These are phyloP conservation scores for Anthoptus insignis DNA, from an alignment of 2,888 invertebrate species.

Conservation along the genomic window DNA sequence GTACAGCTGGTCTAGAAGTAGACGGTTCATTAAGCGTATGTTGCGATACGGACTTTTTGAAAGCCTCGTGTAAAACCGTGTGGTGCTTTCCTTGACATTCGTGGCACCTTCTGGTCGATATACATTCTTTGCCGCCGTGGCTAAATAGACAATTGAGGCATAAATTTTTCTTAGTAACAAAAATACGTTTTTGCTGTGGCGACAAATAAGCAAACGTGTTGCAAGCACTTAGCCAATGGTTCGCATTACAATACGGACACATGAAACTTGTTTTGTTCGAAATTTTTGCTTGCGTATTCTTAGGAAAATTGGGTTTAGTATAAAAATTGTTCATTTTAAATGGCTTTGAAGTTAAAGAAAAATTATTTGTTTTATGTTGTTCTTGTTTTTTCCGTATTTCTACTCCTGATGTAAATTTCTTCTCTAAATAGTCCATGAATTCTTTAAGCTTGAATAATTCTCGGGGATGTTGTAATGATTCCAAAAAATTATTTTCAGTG, in stretches of 20 bases:
- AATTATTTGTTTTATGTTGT: conserved; percentile 3
- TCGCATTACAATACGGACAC: conserved; percentile 15
- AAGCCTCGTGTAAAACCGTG: conserved; percentile 18
- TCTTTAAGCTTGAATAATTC: conserved; percentile 9
- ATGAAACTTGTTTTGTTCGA: background rate
- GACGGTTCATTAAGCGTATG: background rate
- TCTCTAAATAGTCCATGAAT: conserved; percentile 17
- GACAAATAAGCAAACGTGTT: conserved; percentile 15
- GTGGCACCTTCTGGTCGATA: conserved; percentile 14
- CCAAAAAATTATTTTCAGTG: conserved; percentile 11
- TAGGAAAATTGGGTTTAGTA: background rate
- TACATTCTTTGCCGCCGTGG: conserved; percentile 11
- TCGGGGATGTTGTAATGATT: conserved; percentile 6
- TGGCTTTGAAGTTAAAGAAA: background rate
- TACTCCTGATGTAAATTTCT: conserved; percentile 13
- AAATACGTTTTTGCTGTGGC: conserved; percentile 11
- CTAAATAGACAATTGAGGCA: conserved; percentile 14
- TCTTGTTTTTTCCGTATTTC: conserved; percentile 19
- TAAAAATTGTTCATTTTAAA: background rate
- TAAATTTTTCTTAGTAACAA: conserved; percentile 5
- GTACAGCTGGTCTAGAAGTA: background rate
- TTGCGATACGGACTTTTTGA: conserved; percentile 6
- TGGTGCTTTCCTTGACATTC: conserved; percentile 13
- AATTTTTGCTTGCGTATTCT: background rate
- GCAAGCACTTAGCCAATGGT: conserved; percentile 10